Conservation (phyloP, 2,888 invertebrate genomes). For the Opisthograptis luteolata region DNA sequence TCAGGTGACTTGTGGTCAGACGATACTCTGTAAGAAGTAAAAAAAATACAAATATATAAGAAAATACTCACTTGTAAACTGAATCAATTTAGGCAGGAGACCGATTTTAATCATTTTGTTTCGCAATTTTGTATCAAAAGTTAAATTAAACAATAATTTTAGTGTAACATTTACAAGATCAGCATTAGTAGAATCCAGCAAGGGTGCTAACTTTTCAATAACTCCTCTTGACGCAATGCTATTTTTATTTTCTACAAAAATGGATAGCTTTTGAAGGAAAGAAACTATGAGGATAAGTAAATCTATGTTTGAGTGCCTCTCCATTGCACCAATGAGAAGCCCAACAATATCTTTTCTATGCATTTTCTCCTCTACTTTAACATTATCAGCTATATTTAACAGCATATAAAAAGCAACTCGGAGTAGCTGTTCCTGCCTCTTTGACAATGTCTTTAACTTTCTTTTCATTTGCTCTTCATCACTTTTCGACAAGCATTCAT, state of each 20-base stretch:
- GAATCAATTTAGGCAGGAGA: conserved; percentile 94
- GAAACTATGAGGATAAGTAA: conserved; percentile 95
- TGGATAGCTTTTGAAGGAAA: conserved; percentile 97
- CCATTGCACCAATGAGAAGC: conserved; percentile 93
- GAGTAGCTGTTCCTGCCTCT: conserved; percentile 96
- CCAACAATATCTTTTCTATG: conserved; percentile 95
- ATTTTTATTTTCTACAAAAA: conserved; percentile 97
- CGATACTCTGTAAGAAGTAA: too few relatives aligned
- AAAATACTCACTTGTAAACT: conserved; percentile 90
- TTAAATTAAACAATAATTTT: conserved; percentile 96
- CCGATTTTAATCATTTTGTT: conserved; percentile 96
- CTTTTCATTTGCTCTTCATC: conserved; percentile 92
- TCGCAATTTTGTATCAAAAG: conserved; percentile 95
- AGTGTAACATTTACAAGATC: conserved; percentile 93
- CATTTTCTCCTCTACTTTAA: conserved; percentile 98
- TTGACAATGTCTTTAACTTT: conserved; percentile 91
- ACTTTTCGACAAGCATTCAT: conserved; percentile 76
- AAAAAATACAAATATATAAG: neutral
- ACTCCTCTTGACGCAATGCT: conserved; percentile 93
- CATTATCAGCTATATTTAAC: conserved; percentile 97
- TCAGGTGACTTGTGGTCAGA: too few relatives aligned
- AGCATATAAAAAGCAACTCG: conserved; percentile 96
- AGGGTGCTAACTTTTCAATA: conserved; percentile 92
- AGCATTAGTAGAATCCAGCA: conserved; percentile 87
- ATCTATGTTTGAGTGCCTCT: conserved; percentile 93